phyloP scores from a whole-genome alignment of 2,113 vertebrate species.

The rat (Rattus norvegicus) region GRCr8 NC_086024.1:79121501-79122000 shows the following conservation, averaged over 20 bases:
- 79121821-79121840: conserved; percentile 28
- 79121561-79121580: background rate
- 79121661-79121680: background rate
- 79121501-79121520: background rate
- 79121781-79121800: conserved; percentile 3
- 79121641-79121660: background rate
- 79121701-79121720: conserved; percentile 23
- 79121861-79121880: background rate
- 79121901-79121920: conserved; percentile 7
- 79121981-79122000: background rate
- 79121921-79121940: background rate
- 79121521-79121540: too few relatives aligned
- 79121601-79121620: background rate
- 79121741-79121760: conserved; percentile 36
- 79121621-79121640: background rate
- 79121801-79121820: conserved; percentile 50
- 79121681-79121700: conserved; percentile 2
- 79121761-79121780: background rate
- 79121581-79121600: background rate
- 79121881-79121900: conserved; percentile 49
- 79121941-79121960: background rate
- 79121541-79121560: background rate
- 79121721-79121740: background rate
- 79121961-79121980: conserved; percentile 1
- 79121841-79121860: conserved; percentile 36